Percentiles rank a stretch among this genome's conserved stretches.
These are phyloP conservation scores for Allophyes oxyacanthae DNA, from an alignment of 2,888 invertebrate genomes.

Conservation along the genomic window DNA sequence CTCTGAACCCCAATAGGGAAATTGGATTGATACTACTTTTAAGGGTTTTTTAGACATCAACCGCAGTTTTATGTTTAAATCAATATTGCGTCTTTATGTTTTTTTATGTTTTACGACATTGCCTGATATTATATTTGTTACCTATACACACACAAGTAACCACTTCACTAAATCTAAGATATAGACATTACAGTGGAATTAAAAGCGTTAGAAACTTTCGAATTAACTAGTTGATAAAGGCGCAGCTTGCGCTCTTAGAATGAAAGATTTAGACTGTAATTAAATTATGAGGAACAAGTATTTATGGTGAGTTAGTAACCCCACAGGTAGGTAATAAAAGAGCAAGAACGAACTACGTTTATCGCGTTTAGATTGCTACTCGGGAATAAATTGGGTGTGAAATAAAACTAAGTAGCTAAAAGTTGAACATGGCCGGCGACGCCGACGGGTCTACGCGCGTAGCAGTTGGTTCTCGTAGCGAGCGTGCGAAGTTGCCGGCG, in stretches of 20 bases:
- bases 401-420: slow-evolving; percentile 80
- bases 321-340: slow-evolving; percentile 62
- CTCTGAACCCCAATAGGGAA: slow-evolving; percentile 84
- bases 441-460: slow-evolving; percentile 43
- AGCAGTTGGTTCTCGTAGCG: slow-evolving; percentile 41
- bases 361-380: slow-evolving; percentile 68
- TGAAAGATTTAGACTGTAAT: slow-evolving; percentile 29
- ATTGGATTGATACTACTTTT: slow-evolving; percentile 88
- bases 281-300: slow-evolving; percentile 40
- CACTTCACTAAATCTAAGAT: slow-evolving; percentile 2
- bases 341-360: slow-evolving; percentile 64
- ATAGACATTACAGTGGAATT: slow-evolving; percentile 5
- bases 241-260: slow-evolving; percentile 16
- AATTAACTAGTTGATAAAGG: slow-evolving; percentile 15
- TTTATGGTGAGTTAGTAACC: slow-evolving; percentile 40
- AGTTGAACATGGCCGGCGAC: slow-evolving; percentile 67
- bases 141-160: slow-evolving; percentile 14
- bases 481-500: slow-evolving; percentile 53
- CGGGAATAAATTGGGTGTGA: slow-evolving; percentile 76
- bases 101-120: slow-evolving; percentile 77
- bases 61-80: slow-evolving; percentile 78
- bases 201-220: slow-evolving; percentile 5
- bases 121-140: slow-evolving; percentile 67
- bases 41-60: slow-evolving; percentile 85
- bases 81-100: slow-evolving; percentile 82